Percentiles rank a stretch among this genome's conserved stretches.
Evolutionary conservation across 2,797 vertebrate species (phyloP).

Genomic region (Coreius guichenoti): DNA sequence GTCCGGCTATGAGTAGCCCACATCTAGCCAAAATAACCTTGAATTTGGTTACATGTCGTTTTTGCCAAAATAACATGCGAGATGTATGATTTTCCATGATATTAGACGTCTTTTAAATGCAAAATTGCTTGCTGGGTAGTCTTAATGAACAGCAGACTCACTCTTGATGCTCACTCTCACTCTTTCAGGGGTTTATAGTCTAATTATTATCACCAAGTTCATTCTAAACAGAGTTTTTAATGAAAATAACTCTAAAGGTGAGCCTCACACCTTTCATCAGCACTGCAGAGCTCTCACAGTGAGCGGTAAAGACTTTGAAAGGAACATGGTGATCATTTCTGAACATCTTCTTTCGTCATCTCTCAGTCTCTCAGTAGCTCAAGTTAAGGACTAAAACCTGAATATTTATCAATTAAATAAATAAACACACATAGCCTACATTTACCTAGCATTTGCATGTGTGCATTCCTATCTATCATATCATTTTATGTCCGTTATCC

Average conservation of each 20-base stretch:
- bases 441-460: background rate
- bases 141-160: background rate
- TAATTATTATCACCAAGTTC: background rate
- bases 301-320: background rate
- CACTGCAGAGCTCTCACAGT: background rate
- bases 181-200: background rate
- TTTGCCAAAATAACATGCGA: no score
- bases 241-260: background rate
- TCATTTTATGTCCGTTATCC: background rate
- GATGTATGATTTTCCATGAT: no score
- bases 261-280: background rate
- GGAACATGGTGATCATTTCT: background rate
- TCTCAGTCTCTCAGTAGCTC: background rate
- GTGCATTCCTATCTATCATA: background rate
- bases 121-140: background rate
- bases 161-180: background rate
- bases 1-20: no score
- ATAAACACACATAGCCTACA: background rate
- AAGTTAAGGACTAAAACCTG: background rate
- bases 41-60: no score
- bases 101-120: no score
- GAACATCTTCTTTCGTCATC: background rate
- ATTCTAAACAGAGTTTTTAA: background rate
- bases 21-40: no score
- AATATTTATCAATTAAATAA: background rate